Base-by-base conservation (phyloP, 1,140 invertebrate species). In the Pseudomyrmex flavicornis region DNA sequence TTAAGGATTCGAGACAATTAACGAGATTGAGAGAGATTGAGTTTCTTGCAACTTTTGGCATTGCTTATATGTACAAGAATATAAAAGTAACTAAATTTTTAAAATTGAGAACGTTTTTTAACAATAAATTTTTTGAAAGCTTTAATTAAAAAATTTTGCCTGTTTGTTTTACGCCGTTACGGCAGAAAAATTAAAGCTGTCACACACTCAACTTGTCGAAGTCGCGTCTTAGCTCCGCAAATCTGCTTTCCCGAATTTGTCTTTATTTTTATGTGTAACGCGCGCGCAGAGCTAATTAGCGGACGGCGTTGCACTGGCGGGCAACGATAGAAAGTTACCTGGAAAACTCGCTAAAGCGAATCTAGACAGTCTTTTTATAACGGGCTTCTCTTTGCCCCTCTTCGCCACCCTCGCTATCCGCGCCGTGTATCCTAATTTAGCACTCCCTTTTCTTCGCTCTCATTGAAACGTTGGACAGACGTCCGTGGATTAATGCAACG, bases 261-360 rank as follows among this genome's bases (percentile, higher is more conserved):
- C 86, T 87, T 85, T 74, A 86, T 86, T 88, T 88, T 88, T 83
- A 80, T 75, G 70, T 84, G 86, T 87, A 74, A 88, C 85, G 74
- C 68, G 65, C 63, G 69, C 68, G 73, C 84, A 56, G 69, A 88
- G 73, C 85, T 88, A 88, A 88, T 88, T 88, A 86, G 80, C 80
- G 83, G 68, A 87, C 62, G 85, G 56, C 74, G 48, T 68, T 74
- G 68, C 61, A 44, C 50, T 56, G 72, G 10, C 68, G 56, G 85
- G 56, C 62, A 63, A 72, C 70, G 75, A 84, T 63, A 74, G 80
- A 84, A 75, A 84, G 80, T 73, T 82, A 65, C 65, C 66, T 75
- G 74, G 56, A 63, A 68, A 74, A 80, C 63, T 87, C 80, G 79
- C 65, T 83, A 80, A 80, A 80, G 76, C 76, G 76, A 80, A 80